Conservation (phyloP, 2,113 vertebrate genomes). For the Epinephelus cyanopodus region DNA sequence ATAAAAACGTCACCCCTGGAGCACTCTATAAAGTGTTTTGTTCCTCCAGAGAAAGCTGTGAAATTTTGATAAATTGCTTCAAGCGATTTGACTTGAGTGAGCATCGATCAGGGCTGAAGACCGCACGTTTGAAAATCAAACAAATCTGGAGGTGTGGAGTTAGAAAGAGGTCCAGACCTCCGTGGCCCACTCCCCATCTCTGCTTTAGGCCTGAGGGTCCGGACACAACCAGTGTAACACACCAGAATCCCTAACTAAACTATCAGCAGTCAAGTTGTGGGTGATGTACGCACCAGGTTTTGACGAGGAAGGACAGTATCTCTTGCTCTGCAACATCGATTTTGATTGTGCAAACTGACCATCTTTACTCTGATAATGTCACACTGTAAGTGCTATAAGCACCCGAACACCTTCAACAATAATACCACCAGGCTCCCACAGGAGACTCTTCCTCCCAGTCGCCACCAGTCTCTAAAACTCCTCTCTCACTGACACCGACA, state of each 20-base stretch:
- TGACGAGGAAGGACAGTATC: background rate
- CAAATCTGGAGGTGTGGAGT: background rate
- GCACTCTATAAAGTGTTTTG: background rate
- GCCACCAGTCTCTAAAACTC: background rate
- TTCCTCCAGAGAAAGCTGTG: background rate
- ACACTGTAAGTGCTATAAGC: background rate
- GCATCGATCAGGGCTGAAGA: too few relatives aligned
- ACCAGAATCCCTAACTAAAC: background rate
- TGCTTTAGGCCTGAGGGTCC: background rate
- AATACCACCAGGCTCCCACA: constrained; percentile 1
- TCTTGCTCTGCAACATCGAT: background rate
- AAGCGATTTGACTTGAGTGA: background rate
- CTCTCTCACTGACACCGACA: background rate
- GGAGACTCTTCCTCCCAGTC: background rate
- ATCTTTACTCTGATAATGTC: background rate
- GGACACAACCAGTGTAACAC: background rate
- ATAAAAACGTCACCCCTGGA: too few relatives aligned
- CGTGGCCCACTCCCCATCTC: too few relatives aligned
- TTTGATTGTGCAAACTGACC: background rate
- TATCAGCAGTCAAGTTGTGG: too few relatives aligned
- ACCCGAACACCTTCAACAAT: background rate
- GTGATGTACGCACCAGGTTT: too few relatives aligned
- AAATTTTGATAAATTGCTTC: background rate
- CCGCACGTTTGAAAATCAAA: too few relatives aligned
- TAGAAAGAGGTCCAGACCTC: background rate